Conservation (phyloP, 92 coral and sea anemone species). For the Pocillopora grandis region DNA sequence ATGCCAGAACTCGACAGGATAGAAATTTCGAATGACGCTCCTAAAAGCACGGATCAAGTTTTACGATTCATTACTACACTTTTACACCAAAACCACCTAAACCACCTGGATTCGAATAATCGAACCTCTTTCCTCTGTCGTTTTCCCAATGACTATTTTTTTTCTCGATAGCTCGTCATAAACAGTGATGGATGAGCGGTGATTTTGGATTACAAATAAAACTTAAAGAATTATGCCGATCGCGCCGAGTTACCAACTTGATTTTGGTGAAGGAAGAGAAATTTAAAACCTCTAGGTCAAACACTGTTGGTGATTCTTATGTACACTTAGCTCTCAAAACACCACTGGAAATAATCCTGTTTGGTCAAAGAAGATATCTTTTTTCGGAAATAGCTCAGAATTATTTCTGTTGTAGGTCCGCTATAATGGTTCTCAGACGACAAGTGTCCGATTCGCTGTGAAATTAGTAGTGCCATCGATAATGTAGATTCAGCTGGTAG, state of each 20-base stretch:
- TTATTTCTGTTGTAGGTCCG: not conserved
- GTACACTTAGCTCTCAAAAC: constrained; percentile 19
- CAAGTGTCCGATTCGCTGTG: not conserved
- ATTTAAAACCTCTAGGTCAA: constrained; percentile 24
- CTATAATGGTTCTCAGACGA: not conserved
- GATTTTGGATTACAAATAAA: not conserved
- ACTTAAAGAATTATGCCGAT: not conserved
- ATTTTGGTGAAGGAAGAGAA: constrained; percentile 13
- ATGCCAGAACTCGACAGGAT: not conserved
- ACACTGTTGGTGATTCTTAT: constrained; percentile 9
- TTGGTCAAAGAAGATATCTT: constrained; percentile 5
- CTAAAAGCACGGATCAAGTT: constrained; percentile 12
- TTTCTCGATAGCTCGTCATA: too few relatives aligned
- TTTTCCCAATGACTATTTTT: too few relatives aligned
- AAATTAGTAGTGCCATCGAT: not conserved
- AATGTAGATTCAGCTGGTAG: not conserved
- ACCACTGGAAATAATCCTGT: constrained; percentile 29
- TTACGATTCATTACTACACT: not conserved
- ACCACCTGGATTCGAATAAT: not conserved
- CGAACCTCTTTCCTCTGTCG: not conserved
- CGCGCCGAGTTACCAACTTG: not conserved
- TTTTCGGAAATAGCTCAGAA: not conserved
- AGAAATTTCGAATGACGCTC: not conserved
- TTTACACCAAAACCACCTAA: not conserved
- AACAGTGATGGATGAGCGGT: too few relatives aligned